Conservation (phyloP, 2,113 vertebrate species). For the Trogon surrucura region DNA sequence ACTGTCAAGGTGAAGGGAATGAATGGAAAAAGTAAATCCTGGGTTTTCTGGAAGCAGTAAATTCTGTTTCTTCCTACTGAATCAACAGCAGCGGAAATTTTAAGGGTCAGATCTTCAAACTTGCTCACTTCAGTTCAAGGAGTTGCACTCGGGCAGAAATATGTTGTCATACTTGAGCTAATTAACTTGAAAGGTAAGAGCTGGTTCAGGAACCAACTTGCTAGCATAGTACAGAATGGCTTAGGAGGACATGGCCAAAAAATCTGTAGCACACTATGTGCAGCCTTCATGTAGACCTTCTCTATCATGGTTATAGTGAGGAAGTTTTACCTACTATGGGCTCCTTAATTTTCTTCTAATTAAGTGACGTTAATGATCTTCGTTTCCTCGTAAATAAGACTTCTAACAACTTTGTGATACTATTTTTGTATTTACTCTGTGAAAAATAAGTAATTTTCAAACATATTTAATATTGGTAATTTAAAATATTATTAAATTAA, state of each 20-base stretch:
- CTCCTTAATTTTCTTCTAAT: background rate
- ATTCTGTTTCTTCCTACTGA: background rate
- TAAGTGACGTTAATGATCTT: background rate
- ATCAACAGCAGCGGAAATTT: background rate
- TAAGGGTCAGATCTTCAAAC: background rate
- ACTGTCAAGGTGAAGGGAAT: background rate
- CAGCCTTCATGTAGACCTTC: background rate
- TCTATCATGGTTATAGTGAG: background rate
- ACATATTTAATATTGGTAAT: background rate
- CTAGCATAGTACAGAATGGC: background rate
- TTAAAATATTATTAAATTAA: background rate
- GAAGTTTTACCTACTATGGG: background rate
- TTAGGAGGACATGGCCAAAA: background rate
- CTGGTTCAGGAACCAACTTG: background rate
- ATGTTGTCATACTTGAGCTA: background rate
- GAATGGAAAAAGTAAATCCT: background rate
- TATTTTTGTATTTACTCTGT: background rate
- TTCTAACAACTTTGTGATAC: background rate
- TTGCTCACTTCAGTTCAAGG: background rate
- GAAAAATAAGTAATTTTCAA: background rate
- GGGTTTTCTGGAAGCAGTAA: background rate
- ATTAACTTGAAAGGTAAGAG: background rate
- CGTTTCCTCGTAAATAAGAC: background rate
- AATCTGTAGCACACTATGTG: background rate
- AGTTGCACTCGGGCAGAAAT: background rate